These are phyloP conservation scores for Clamator glandarius DNA, from an alignment of 2,797 vertebrate species.

Conservation along the genomic window DNA sequence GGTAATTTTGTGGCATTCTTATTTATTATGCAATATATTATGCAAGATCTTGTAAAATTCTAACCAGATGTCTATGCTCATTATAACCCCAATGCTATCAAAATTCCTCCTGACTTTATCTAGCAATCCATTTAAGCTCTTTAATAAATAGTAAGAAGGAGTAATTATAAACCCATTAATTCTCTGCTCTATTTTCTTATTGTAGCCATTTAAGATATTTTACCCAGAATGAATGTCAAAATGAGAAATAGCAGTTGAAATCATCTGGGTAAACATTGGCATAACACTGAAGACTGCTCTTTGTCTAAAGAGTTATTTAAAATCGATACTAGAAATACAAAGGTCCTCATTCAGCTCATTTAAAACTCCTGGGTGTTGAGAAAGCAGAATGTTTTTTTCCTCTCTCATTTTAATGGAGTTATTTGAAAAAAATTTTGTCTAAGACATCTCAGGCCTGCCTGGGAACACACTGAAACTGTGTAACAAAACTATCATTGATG, in stretches of 20 bases:
- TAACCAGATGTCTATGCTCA: not conserved
- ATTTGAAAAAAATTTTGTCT: not conserved
- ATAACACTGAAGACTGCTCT: not conserved
- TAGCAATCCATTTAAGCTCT: not conserved
- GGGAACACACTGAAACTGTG: not conserved
- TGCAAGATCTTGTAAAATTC: not conserved
- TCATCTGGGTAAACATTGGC: conserved; percentile 3
- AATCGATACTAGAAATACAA: not conserved
- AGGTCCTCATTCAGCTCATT: not conserved
- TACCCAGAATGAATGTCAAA: not conserved
- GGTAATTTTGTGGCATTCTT: not conserved
- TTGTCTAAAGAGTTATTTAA: not conserved
- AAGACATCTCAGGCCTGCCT: not conserved
- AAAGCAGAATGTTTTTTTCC: not conserved
- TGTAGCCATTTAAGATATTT: conserved; percentile 10
- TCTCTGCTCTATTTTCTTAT: not conserved
- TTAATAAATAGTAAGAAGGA: conserved; percentile 3
- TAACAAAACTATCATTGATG: not conserved
- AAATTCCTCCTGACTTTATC: not conserved
- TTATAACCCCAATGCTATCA: not conserved
- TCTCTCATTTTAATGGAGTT: not conserved
- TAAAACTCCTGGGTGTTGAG: not conserved
- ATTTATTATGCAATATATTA: not conserved
- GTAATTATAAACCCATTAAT: conserved; percentile 37
- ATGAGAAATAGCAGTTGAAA: conserved; percentile 15